Conservation (phyloP, 2,797 vertebrate species). For the Luscinia megarhynchos region DNA sequence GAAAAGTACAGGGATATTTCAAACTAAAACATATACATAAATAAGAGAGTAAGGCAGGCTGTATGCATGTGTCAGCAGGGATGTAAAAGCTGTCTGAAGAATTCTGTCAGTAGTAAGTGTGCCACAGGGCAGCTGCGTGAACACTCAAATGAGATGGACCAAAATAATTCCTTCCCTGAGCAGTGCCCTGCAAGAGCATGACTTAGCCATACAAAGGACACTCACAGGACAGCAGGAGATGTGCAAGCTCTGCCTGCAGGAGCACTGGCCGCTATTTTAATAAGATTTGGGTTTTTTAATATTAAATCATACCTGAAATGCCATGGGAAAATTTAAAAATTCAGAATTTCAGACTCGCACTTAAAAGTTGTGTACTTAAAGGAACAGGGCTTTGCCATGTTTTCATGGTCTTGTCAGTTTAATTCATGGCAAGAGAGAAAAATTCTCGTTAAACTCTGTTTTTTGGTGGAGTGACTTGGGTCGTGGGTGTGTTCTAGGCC, state of each 20-base stretch:
- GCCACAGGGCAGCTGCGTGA: neutral
- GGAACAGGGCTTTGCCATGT: neutral
- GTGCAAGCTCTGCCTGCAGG: neutral
- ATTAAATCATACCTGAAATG: neutral
- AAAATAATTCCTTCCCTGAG: constrained; percentile 15
- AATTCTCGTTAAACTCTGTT: neutral
- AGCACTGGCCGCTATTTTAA: neutral
- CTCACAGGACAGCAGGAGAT: neutral
- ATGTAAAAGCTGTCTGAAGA: constrained; percentile 9
- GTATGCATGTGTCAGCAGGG: neutral
- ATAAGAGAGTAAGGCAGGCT: neutral
- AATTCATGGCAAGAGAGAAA: neutral
- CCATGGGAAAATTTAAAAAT: neutral
- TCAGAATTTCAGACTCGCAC: neutral
- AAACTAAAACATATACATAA: constrained; percentile 20
- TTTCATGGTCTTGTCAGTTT: neutral
- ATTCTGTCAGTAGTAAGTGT: neutral
- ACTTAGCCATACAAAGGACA: neutral
- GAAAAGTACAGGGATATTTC: neutral
- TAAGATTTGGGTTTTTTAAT: neutral
- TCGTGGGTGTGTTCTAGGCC: neutral
- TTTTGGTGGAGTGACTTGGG: neutral
- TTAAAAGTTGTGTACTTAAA: neutral
- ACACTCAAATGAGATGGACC: neutral
- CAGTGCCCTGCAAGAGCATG: fast-evolving